Percentiles rank a stretch among this genome's conserved stretches.
These are phyloP conservation scores for Ferdinandea cuprea DNA, from an alignment of 2,888 invertebrate species.

Conservation along the genomic window DNA sequence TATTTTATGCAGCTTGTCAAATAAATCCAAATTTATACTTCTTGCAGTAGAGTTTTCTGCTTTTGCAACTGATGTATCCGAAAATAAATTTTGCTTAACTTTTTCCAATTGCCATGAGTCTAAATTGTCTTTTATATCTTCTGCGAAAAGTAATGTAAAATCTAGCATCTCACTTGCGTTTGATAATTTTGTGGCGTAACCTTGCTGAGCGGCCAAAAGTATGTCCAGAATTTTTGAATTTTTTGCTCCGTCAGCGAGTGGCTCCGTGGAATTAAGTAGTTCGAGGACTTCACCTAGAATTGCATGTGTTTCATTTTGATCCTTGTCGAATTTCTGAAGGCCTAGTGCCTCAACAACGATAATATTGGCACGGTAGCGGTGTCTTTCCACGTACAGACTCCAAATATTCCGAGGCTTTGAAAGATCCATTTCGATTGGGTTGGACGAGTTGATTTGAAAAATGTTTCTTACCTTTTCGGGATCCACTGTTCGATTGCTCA, in stretches of 20 bases:
- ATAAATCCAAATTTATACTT: constrained; percentile 73
- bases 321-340: constrained; percentile 76
- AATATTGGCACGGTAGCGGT: constrained; percentile 78
- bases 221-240: constrained; percentile 24
- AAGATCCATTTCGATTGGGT: constrained; percentile 75
- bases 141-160: constrained; percentile 51
- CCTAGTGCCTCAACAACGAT: constrained; percentile 76
- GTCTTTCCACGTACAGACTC: constrained; percentile 79
- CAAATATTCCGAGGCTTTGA: constrained; percentile 78
- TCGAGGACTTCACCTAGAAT: constrained; percentile 38
- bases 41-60: neutral
- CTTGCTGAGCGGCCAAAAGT: constrained; percentile 41
- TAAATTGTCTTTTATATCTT: constrained; percentile 14
- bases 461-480: constrained; percentile 78
- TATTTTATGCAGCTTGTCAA: constrained; percentile 78
- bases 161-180: constrained; percentile 48
- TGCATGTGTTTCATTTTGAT: constrained; percentile 58
- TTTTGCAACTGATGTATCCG: neutral
- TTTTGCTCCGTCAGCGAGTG: neutral
- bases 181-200: constrained; percentile 45
- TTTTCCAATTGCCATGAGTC: neutral
- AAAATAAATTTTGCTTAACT: constrained; percentile 21
- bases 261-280: constrained; percentile 7
- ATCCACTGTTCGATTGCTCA: constrained; percentile 79
- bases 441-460: constrained; percentile 76